These are phyloP conservation scores for Cirrhinus molitorella DNA, from an alignment of 2,797 vertebrate species.

Conservation along the genomic window DNA sequence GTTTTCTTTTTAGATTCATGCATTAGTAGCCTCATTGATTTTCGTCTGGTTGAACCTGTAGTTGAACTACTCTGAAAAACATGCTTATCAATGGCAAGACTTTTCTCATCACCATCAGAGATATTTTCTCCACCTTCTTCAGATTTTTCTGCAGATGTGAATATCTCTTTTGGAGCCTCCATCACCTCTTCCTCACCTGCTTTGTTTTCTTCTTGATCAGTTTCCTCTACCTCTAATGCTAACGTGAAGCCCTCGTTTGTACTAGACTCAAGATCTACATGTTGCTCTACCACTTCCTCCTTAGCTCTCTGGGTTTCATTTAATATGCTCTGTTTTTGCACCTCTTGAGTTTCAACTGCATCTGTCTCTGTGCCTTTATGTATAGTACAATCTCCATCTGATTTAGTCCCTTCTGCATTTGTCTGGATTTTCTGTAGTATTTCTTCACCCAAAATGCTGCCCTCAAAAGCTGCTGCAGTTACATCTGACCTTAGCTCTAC, in stretches of 20 bases:
- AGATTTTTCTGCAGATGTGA: not conserved
- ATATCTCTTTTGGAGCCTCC: constrained; percentile 1
- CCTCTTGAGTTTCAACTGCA: not conserved
- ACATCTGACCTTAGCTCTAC: constrained; percentile 1
- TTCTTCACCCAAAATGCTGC: not conserved
- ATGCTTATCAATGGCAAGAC: constrained; percentile 1
- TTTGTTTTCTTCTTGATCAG: constrained; percentile 11
- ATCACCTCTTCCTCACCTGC: not conserved
- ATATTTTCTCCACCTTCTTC: constrained; percentile 22
- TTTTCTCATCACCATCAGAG: constrained; percentile 15
- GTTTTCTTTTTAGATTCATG: constrained; percentile 9
- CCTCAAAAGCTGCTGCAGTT: not conserved
- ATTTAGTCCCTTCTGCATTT: constrained; percentile 1
- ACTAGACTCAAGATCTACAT: constrained; percentile 1
- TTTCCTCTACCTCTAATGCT: constrained; percentile 44
- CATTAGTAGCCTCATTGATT: constrained; percentile 24
- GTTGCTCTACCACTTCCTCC: not conserved
- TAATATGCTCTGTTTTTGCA: not conserved
- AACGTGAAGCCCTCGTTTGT: constrained; percentile 23
- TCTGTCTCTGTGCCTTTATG: not conserved
- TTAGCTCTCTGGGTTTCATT: not conserved
- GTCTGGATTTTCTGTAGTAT: constrained; percentile 13
- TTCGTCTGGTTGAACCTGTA: constrained; percentile 40
- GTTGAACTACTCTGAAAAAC: constrained; percentile 51
- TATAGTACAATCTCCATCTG: not conserved